Evolutionary conservation across 2,888 invertebrate species (phyloP), one percentile per base, ranked within the genome.

Genomic region (Conchocele bisecta): DNA sequence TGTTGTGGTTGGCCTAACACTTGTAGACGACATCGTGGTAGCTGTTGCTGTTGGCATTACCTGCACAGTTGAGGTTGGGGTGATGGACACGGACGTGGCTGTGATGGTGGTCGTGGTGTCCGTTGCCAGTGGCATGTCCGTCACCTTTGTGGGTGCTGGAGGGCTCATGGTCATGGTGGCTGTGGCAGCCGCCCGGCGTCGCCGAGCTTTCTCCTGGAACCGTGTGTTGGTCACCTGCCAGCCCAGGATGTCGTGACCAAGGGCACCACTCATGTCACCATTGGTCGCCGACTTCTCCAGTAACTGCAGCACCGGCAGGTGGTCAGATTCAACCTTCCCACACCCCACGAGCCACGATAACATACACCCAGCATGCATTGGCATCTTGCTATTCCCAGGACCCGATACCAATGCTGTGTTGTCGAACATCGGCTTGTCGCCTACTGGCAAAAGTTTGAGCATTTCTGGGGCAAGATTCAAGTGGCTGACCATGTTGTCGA

Each of bases 211-310:
- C 20, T 75, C 79, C 59, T 90, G 91, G 33, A 92, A 91, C 75
- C 91, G 72, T 31, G 86, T 91, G 83, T 92, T 92, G 79, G 93
- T 93, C 33, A 95, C 93, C 61, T 94, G 93, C 95, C 95, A 96
- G 26, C 95, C 94, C 33, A 95, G 91, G 17, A 95, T 93, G 0
- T 95, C 95, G 83, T 94, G 92, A 28, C 94, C 93, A 54, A 95
- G 87, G 13, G 94, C 93, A 86, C 94, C 94, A 22, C 94, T 92
- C 59, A 96, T 92, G 0, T 94, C 94, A 0, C 96, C 96, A 85
- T 95, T 95, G 4, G 93, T 92, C 0, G 95, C 93, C 82, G 95
- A 94, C 54, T 94, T 93, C 70, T 95, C 93, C 13, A 95, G 90
- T 33, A 94, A 94, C 33, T 94, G 93, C n/a, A 96, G 93, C 15